Evolutionary conservation across 2,113 vertebrate species (phyloP).

Genomic region (Ascaphus truei): DNA sequence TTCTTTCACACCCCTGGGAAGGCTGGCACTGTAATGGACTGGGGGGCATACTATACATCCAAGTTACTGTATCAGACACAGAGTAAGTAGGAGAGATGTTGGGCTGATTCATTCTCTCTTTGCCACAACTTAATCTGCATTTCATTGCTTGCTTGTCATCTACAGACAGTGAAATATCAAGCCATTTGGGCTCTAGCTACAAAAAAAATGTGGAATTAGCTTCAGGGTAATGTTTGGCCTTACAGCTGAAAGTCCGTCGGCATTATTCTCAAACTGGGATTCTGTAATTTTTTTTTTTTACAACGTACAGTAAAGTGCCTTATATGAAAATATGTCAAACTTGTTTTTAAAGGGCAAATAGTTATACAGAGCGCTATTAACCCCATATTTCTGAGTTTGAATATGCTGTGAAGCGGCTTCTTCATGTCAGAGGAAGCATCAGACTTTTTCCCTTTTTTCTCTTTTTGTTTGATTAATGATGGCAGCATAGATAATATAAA

Average conservation of each 20-base stretch:
- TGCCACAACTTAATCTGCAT: slow-evolving; percentile 7
- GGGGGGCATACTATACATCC: too few species aligned
- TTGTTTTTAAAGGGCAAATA: background rate
- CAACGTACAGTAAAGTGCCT: background rate
- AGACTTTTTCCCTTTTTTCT: too few species aligned
- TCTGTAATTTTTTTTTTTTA: background rate
- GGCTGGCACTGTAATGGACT: too few species aligned
- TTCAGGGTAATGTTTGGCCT: slow-evolving; percentile 15
- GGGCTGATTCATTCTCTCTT: background rate
- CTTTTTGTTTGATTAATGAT: too few species aligned
- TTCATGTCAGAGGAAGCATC: background rate
- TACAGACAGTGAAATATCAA: slow-evolving; percentile 12
- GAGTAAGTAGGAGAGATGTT: background rate
- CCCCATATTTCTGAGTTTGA: background rate
- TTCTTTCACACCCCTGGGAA: too few species aligned
- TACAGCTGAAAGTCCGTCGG: slow-evolving; percentile 17
- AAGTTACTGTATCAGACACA: too few species aligned
- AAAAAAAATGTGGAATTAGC: slow-evolving; percentile 16
- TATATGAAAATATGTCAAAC: background rate
- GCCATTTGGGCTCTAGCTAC: slow-evolving; percentile 26
- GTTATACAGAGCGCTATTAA: background rate
- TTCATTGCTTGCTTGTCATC: slow-evolving; percentile 9
- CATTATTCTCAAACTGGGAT: background rate
- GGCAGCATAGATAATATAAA: too few species aligned
- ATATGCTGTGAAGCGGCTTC: background rate